These are phyloP conservation scores for Brachystomella parvula DNA, from an alignment of 1,140 invertebrate species.

Conservation along the genomic window DNA sequence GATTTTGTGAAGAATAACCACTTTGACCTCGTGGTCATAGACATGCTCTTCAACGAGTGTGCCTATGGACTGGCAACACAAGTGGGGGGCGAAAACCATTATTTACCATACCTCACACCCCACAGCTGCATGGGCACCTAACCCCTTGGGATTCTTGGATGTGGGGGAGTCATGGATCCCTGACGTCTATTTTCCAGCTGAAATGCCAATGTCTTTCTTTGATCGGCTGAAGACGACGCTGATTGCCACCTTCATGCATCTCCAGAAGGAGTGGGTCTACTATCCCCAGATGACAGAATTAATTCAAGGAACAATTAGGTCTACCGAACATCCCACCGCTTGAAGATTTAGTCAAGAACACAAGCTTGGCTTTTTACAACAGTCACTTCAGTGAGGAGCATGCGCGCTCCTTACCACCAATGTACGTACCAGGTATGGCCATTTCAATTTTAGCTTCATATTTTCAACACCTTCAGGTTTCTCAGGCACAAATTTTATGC, in stretches of 20 bases:
- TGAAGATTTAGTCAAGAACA: conserved; percentile 7
- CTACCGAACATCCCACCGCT: conserved; percentile 1
- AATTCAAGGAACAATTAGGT: conserved; percentile 7
- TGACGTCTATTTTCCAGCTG: no score
- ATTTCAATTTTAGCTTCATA: neutral
- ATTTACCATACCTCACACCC: no score
- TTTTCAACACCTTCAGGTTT: neutral
- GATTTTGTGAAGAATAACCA: neutral
- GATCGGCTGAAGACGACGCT: neutral
- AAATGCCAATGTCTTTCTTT: conserved; percentile 6
- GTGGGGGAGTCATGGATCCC: no score
- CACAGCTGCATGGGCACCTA: no score
- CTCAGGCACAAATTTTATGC: neutral
- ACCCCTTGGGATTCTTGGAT: no score
- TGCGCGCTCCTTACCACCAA: conserved; percentile 17
- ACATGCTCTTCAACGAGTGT: conserved; percentile 39
- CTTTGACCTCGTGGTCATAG: conserved; percentile 40
- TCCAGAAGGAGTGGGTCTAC: neutral
- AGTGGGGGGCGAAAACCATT: no score
- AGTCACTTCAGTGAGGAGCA: conserved; percentile 26
- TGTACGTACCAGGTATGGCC: neutral
- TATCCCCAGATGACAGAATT: conserved; percentile 11
- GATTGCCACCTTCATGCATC: neutral
- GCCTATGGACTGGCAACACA: conserved; percentile 17
- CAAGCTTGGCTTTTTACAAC: conserved; percentile 16